Percentiles rank a stretch among this genome's conserved stretches.
These are phyloP conservation scores for Petrophora chlorosata DNA, from an alignment of 2,888 invertebrate species.

Conservation along the genomic window DNA sequence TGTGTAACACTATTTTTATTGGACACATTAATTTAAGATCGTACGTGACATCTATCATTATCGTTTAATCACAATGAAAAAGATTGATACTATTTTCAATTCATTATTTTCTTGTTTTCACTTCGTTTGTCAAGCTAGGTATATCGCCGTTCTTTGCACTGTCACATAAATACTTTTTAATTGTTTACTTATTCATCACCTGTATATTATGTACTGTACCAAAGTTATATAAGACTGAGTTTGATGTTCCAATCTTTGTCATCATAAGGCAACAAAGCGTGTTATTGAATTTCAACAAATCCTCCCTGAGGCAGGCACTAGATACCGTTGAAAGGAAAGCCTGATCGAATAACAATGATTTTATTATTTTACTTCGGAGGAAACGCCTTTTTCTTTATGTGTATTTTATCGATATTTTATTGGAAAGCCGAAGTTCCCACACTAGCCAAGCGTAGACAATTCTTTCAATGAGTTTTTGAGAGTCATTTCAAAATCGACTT, in stretches of 20 bases:
- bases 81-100: slow-evolving; percentile 26
- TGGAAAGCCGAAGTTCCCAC: not conserved
- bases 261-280: slow-evolving; percentile 56
- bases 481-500: not conserved
- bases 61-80: slow-evolving; percentile 31
- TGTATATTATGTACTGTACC: slow-evolving; percentile 9
- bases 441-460: not conserved
- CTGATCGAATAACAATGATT: slow-evolving; percentile 46
- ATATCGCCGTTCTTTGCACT: slow-evolving; percentile 1
- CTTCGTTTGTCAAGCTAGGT: slow-evolving; percentile 7
- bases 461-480: not conserved
- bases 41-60: slow-evolving; percentile 38
- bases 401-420: slow-evolving; percentile 6
- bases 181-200: not conserved
- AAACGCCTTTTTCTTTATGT: slow-evolving; percentile 16
- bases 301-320: slow-evolving; percentile 44
- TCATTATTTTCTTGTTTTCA: slow-evolving; percentile 16
- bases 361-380: slow-evolving; percentile 31
- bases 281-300: slow-evolving; percentile 63
- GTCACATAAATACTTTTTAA: too few relatives aligned
- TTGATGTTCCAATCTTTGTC: slow-evolving; percentile 50
- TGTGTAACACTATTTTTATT: slow-evolving; percentile 22
- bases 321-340: slow-evolving; percentile 47
- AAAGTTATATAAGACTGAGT: slow-evolving; percentile 38
- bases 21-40: slow-evolving; percentile 28